Percentiles rank a stretch among this genome's conserved stretches.
Conservation (phyloP, 2,797 vertebrate species). For the Spinibarbus caldwelli region DNA sequence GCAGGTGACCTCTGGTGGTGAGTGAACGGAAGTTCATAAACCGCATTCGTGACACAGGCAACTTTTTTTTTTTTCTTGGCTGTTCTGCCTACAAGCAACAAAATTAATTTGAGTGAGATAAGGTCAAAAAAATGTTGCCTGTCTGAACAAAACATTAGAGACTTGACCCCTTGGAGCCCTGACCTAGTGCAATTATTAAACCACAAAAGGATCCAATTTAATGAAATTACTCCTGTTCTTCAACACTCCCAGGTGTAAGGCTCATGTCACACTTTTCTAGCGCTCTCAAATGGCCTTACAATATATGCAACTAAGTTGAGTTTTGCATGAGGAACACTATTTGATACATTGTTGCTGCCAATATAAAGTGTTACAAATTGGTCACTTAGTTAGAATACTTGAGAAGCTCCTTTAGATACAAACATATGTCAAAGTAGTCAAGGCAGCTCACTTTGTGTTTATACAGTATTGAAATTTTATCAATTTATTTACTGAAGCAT, state of each 20-base stretch:
- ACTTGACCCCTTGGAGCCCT: neutral
- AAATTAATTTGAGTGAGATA: neutral
- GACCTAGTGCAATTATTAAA: neutral
- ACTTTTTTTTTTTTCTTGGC: neutral
- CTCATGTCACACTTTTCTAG: neutral
- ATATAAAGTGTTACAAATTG: neutral
- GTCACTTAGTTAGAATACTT: neutral
- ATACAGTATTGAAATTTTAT: too few species aligned
- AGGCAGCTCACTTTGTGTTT: neutral
- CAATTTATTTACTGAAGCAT: neutral
- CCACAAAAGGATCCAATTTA: neutral
- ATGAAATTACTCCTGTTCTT: neutral
- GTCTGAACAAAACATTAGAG: neutral
- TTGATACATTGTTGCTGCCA: neutral
- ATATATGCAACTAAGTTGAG: neutral
- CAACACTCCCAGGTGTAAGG: neutral
- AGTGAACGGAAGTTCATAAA: too few species aligned
- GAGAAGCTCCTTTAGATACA: neutral
- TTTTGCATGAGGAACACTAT: neutral
- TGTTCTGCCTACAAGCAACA: neutral
- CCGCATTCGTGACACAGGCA: too few species aligned
- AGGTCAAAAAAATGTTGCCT: neutral
- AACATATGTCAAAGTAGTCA: neutral
- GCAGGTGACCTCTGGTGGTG: too few species aligned
- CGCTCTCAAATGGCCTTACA: neutral